phyloP scores from a whole-genome alignment of 2,113 vertebrate genomes.

The Oreochromis tanganicae region DNA sequence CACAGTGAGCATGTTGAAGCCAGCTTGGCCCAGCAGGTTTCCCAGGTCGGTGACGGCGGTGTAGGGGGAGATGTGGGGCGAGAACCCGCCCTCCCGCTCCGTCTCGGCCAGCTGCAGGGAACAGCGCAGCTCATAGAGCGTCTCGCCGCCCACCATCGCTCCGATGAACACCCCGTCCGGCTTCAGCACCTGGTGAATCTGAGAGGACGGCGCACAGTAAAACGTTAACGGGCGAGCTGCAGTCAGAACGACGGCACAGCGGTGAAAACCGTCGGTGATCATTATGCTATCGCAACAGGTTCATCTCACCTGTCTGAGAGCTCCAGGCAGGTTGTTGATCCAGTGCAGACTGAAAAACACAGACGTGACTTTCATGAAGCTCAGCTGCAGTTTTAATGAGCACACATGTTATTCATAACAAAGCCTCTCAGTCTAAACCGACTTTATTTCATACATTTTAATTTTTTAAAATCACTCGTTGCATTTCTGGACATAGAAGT shows the following conservation, averaged over 20 bases:
- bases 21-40: constrained; percentile 84
- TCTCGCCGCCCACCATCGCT: constrained; percentile 91
- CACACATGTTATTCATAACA: not conserved
- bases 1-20: constrained; percentile 93
- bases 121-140: constrained; percentile 90
- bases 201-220: not conserved
- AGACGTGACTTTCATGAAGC: not conserved
- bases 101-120: constrained; percentile 89
- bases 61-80: constrained; percentile 87
- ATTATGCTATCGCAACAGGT: too few species aligned
- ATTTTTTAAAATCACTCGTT: not conserved
- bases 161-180: constrained; percentile 90
- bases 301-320: constrained; percentile 82
- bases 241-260: not conserved
- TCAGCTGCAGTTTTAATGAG: not conserved
- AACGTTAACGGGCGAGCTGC: not conserved
- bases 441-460: not conserved
- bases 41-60: constrained; percentile 87
- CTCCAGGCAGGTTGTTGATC: constrained; percentile 92
- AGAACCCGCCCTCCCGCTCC: constrained; percentile 91
- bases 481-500: not conserved
- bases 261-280: not conserved
- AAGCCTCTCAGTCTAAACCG: accelerated
- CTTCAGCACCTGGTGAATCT: constrained; percentile 89
- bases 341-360: constrained; percentile 83